These are phyloP conservation scores for Meleagris gallopavo DNA, from an alignment of 2,113 vertebrate genomes.

Conservation along the genomic window DNA sequence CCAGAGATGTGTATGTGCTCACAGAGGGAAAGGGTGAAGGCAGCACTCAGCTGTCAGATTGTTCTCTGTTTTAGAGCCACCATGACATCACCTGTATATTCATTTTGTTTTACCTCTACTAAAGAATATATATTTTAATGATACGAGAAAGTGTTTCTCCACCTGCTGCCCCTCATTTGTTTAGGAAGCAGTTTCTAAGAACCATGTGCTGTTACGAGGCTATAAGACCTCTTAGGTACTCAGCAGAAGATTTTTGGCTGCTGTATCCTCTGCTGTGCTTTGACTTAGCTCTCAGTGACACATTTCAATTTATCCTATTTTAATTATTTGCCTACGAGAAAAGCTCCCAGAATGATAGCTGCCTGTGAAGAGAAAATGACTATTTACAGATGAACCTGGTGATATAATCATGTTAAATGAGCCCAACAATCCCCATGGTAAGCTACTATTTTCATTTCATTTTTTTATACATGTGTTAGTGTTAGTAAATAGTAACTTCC, in stretches of 20 bases:
- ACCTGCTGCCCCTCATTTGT: background rate
- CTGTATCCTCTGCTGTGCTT: background rate
- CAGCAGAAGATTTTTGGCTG: background rate
- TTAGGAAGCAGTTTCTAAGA: background rate
- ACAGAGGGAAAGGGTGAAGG: background rate
- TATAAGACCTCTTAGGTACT: background rate
- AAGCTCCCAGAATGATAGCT: background rate
- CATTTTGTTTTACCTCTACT: constrained; percentile 8
- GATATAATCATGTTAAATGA: background rate
- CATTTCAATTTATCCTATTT: background rate
- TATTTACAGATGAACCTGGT: background rate
- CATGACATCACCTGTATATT: background rate
- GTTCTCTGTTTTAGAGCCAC: background rate
- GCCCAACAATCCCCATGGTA: background rate
- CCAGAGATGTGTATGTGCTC: background rate
- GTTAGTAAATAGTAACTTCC: background rate
- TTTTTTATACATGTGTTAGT: background rate
- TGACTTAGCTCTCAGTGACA: background rate
- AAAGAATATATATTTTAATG: background rate
- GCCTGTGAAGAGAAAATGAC: background rate
- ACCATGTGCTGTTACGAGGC: background rate
- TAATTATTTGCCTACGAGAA: no score
- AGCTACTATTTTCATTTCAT: background rate
- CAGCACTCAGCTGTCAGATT: background rate
- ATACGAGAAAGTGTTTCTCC: background rate